Conservation (phyloP, 2,113 vertebrate species). For the Leptocoma aspasia region DNA sequence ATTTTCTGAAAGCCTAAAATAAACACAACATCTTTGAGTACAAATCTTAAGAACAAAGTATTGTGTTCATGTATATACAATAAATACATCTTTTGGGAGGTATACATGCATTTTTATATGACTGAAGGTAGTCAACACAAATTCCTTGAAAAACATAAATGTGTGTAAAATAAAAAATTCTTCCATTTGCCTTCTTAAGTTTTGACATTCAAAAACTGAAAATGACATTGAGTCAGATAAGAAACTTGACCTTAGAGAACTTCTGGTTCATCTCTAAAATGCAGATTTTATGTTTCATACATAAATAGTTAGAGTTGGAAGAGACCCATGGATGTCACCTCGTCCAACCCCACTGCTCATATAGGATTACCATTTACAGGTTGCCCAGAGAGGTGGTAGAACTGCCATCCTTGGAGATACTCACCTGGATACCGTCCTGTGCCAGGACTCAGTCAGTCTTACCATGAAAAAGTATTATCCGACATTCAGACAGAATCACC, state of each 20-base stretch:
- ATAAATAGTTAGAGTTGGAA: not conserved
- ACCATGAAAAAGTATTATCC: not conserved
- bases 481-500: not conserved
- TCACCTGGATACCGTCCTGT: not conserved
- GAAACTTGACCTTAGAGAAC: not conserved
- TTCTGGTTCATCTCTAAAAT: not conserved
- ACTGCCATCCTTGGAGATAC: not conserved
- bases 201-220: not conserved
- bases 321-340: fast-evolving
- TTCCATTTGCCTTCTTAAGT: not conserved
- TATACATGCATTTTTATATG: not conserved
- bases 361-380: not conserved
- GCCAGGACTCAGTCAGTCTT: not conserved
- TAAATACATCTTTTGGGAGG: not conserved
- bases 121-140: not conserved
- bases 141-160: not conserved
- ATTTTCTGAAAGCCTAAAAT: not conserved
- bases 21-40: not conserved
- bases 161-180: not conserved
- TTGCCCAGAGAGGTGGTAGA: not conserved
- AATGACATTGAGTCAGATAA: not conserved
- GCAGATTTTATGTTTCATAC: not conserved
- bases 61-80: not conserved
- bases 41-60: not conserved
- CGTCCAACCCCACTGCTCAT: not conserved